These are phyloP conservation scores for Synanthedon vespiformis DNA, from an alignment of 2,888 invertebrate species.

Conservation along the genomic window DNA sequence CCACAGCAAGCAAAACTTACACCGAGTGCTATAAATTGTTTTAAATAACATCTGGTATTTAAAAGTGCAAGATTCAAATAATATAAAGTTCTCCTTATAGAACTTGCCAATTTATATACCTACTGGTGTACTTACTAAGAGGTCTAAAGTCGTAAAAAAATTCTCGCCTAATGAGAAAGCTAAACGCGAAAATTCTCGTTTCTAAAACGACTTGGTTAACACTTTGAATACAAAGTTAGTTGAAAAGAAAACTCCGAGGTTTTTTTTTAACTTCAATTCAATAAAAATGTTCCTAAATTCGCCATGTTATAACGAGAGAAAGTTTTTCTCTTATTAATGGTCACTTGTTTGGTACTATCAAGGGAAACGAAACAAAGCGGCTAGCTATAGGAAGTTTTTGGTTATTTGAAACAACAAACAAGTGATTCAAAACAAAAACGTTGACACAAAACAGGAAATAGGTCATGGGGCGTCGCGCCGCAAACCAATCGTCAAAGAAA, in stretches of 20 bases:
- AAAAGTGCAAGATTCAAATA: background rate
- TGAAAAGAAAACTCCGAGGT: slow-evolving; percentile 7
- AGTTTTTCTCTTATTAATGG: slow-evolving; percentile 4
- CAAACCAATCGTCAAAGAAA: background rate
- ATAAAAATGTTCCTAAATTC: slow-evolving; percentile 10
- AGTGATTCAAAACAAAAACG: background rate
- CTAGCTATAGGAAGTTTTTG: background rate
- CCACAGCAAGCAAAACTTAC: background rate
- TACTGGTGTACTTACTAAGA: slow-evolving; percentile 7
- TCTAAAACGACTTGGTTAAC: slow-evolving; percentile 12
- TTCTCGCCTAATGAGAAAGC: slow-evolving; percentile 17
- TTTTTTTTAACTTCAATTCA: slow-evolving; percentile 9
- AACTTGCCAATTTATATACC: slow-evolving; percentile 9
- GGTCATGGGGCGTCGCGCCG: background rate
- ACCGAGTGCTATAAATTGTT: too few relatives aligned
- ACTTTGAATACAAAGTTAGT: slow-evolving; percentile 9
- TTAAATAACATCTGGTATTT: background rate
- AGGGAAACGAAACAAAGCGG: slow-evolving; percentile 1
- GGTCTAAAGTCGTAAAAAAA: slow-evolving; percentile 16
- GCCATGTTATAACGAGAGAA: background rate
- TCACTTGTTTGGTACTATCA: background rate
- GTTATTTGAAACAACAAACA: background rate
- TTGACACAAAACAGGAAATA: background rate
- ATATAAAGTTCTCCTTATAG: slow-evolving; percentile 1
- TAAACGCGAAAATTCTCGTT: slow-evolving; percentile 4